Base-by-base conservation (phyloP, 2,113 vertebrate genomes). In the Sisor rabdophorus region DNA sequence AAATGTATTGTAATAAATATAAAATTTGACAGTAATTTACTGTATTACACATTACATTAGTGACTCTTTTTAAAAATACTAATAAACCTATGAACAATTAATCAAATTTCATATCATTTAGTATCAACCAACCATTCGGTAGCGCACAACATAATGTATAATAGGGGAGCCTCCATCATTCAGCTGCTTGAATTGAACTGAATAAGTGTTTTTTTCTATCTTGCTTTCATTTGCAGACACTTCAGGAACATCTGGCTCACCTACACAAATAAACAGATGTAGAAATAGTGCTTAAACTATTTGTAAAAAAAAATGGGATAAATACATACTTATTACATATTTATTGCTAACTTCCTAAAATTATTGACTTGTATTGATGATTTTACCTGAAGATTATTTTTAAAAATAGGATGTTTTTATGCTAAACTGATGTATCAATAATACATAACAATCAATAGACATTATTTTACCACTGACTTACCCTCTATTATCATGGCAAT, bases 211-310 rank as follows among this genome's bases (percentile, higher is more conserved):
- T 13, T 64, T 72, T 13, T 88, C 87, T 1, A 87, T 20, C 76
- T 81, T 86, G 20, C 83, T 81, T n/a, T 84, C 54, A n/a, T 67
- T 32, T 3, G 26, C 24, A 7, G 30, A 73, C 26, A 92, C 30
- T 55, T 82, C 52, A 15, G 92, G 91, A 11, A 72, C 83, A 75
- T 91, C 89, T 2, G 92, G 91, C 79, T 92, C 91, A 30, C 90
- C 91, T 93, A 58, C 10, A 75, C n/a, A 13, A 10, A 79, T 0
- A 20, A 28, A 58, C 24, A 71, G 3, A 26, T 54, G n/a, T 50
- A 20, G n/a, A 47, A 24, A 24, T 11, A n/a, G n/a, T n/a, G n/a
- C n/a, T 44, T 6, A n/a, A 47, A 22, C 11, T 4, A 3, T 1
- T 64, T 19, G n/a, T 19, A 15, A 9, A 30, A 6, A 2, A 30